Evolutionary conservation across 1,140 invertebrate species (phyloP).

Genomic region (Tetramorium alpestre): DNA sequence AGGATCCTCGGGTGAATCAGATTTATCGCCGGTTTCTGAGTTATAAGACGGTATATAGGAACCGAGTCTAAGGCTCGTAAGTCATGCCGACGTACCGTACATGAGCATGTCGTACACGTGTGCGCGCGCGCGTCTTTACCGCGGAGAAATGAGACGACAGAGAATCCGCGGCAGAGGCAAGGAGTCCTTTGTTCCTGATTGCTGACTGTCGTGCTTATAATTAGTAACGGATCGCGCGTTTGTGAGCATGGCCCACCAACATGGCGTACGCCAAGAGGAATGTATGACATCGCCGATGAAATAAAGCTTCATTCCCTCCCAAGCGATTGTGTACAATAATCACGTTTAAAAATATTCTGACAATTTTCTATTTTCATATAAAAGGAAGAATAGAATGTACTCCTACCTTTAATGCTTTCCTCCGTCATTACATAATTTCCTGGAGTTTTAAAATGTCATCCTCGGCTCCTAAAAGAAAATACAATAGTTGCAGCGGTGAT

Average conservation of each 20-base stretch:
- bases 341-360: not conserved
- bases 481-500: no score
- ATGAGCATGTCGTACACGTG: slow-evolving; percentile 50
- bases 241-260: not conserved
- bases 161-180: slow-evolving; percentile 35
- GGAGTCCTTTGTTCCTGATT: slow-evolving; percentile 78
- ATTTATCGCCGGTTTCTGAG: slow-evolving; percentile 81
- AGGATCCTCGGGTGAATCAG: slow-evolving; percentile 75
- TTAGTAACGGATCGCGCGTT: slow-evolving; percentile 75
- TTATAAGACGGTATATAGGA: slow-evolving; percentile 78
- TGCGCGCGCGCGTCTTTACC: slow-evolving; percentile 49
- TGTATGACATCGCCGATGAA: slow-evolving; percentile 2
- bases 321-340: not conserved
- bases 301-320: not conserved
- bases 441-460: not conserved
- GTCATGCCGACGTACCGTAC: slow-evolving; percentile 76
- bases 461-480: no score
- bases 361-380: not conserved
- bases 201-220: slow-evolving; percentile 79
- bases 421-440: not conserved
- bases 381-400: no score
- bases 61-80: slow-evolving; percentile 76
- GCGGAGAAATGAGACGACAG: slow-evolving; percentile 35
- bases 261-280: not conserved
- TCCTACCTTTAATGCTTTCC: not conserved